A percentile compares a stretch with the other conserved stretches of the same genome.
Evolutionary conservation across 2,797 vertebrate species (phyloP).

Genomic region (Enteromius thamalakanensis): DNA sequence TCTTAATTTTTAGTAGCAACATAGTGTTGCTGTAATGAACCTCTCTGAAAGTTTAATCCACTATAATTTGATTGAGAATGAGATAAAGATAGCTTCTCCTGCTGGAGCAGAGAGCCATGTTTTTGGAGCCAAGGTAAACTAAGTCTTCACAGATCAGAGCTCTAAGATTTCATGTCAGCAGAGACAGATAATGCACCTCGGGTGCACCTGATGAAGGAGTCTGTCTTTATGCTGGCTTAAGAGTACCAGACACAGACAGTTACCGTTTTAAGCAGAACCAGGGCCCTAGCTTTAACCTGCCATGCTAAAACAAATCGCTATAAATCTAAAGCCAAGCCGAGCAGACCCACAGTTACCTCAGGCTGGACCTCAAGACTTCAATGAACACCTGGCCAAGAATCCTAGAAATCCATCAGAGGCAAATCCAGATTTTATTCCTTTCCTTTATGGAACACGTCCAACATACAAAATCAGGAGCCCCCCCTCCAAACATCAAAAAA

Average conservation of each 20-base stretch:
- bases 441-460: slow-evolving; percentile 1
- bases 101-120: slow-evolving; percentile 19
- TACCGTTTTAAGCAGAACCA: slow-evolving; percentile 50
- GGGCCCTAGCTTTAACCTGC: slow-evolving; percentile 40
- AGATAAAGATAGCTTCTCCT: slow-evolving; percentile 40
- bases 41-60: slow-evolving; percentile 29
- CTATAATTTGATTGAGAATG: slow-evolving; percentile 19
- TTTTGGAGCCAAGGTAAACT: slow-evolving; percentile 43
- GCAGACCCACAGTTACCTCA: slow-evolving; percentile 27
- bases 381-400: slow-evolving; percentile 22
- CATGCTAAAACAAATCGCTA: slow-evolving; percentile 50
- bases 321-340: slow-evolving; percentile 42
- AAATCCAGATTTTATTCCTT: slow-evolving; percentile 15
- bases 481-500: no score
- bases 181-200: slow-evolving; percentile 43
- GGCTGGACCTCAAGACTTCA: slow-evolving; percentile 47
- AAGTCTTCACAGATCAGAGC: slow-evolving; percentile 9
- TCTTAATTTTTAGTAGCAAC: background rate
- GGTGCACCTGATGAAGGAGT: slow-evolving; percentile 51
- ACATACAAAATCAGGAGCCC: background rate
- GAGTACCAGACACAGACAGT: slow-evolving; percentile 59
- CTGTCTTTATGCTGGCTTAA: slow-evolving; percentile 48
- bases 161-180: slow-evolving; percentile 36
- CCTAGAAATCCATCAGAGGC: slow-evolving; percentile 13
- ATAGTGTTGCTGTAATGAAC: slow-evolving; percentile 21